These are phyloP conservation scores for Zoanthus sociatus DNA, from an alignment of 92 coral and sea anemone genomes.

Conservation along the genomic window DNA sequence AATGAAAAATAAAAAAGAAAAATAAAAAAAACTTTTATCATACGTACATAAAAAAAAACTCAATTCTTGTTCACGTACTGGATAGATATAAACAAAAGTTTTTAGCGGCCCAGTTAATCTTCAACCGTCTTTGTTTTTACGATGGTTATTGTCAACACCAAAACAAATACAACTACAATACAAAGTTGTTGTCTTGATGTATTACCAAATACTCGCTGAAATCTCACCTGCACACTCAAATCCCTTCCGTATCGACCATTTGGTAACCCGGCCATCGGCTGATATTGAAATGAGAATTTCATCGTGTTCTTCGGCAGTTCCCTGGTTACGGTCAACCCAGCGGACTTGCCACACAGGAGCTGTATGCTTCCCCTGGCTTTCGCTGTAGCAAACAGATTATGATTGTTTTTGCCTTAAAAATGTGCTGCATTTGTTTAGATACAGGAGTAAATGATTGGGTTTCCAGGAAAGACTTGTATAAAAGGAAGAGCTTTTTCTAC, in stretches of 20 bases:
- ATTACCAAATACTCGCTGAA: no score
- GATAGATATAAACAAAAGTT: no score
- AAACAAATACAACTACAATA: no score
- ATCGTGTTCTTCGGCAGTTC: conserved; percentile 89
- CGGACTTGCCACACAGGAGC: conserved; percentile 99
- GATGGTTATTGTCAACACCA: no score
- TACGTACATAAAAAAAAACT: no score
- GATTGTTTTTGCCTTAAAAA: background rate
- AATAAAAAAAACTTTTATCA: no score
- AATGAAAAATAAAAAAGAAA: no score
- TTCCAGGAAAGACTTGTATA: background rate
- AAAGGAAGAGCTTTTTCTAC: background rate
- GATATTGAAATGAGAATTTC: conserved; percentile 97
- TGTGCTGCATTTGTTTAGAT: background rate
- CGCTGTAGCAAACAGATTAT: conserved; percentile 54
- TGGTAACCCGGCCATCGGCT: conserved; percentile 99
- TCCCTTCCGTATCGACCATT: conserved; percentile 98
- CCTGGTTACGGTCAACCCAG: conserved; percentile 97
- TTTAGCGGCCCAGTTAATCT: no score
- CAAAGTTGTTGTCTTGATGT: no score
- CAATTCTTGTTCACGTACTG: no score
- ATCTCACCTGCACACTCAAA: conserved; percentile 95
- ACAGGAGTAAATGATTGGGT: no score
- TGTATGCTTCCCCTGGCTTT: conserved; percentile 94
- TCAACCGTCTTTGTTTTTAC: no score